Evolutionary conservation across 1,140 invertebrate genomes (phyloP).

Genomic region (Neodiprion pinetum): DNA sequence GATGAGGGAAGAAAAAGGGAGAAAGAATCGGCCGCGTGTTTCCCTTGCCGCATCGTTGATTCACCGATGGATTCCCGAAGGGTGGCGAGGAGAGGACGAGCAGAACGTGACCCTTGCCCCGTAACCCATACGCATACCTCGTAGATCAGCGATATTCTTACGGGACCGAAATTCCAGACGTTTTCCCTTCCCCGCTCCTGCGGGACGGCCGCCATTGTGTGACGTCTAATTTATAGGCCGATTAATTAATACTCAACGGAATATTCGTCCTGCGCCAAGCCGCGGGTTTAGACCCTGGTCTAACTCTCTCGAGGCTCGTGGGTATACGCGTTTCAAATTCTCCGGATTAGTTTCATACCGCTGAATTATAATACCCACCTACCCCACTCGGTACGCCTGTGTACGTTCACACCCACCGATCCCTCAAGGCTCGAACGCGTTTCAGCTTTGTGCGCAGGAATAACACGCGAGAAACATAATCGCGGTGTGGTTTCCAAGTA

Average conservation of each 20-base stretch:
- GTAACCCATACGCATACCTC: conserved; percentile 40
- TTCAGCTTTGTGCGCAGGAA: too few species aligned
- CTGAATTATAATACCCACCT: background rate
- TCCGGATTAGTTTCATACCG: conserved; percentile 7
- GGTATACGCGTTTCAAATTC: background rate
- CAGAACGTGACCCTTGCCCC: background rate
- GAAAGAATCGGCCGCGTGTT: too few species aligned
- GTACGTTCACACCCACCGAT: too few species aligned
- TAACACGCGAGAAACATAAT: too few species aligned
- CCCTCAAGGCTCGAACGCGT: too few species aligned
- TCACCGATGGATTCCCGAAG: too few species aligned
- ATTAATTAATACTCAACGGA: conserved; percentile 51
- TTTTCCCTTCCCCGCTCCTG: background rate
- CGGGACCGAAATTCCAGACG: conserved; percentile 31
- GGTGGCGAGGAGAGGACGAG: too few species aligned
- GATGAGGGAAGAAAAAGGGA: too few species aligned
- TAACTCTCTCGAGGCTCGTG: conserved; percentile 9
- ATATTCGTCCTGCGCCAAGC: conserved; percentile 28
- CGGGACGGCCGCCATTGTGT: conserved; percentile 25
- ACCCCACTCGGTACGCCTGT: too few species aligned
- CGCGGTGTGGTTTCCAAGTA: too few species aligned
- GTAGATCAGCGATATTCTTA: conserved; percentile 53
- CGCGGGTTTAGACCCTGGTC: conserved; percentile 24
- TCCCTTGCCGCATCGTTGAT: too few species aligned
- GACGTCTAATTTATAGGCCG: conserved; percentile 55